Percentiles rank a stretch among this genome's conserved stretches.
These are phyloP conservation scores for Pleuronectes platessa DNA, from an alignment of 2,113 vertebrate genomes.

Conservation along the genomic window DNA sequence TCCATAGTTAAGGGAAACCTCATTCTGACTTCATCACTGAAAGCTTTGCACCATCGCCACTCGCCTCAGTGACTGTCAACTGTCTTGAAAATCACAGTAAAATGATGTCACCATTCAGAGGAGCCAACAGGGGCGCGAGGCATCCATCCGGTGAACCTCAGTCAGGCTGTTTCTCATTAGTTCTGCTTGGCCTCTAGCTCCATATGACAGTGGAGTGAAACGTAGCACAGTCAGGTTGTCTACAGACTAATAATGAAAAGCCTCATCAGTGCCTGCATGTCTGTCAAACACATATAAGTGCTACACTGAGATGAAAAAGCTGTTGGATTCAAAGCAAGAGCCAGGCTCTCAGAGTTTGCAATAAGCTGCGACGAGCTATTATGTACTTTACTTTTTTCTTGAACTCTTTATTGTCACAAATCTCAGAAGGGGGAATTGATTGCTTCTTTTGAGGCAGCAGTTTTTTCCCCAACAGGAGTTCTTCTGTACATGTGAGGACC, in stretches of 20 bases:
- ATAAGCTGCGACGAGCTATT: neutral
- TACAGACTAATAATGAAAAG: conserved; percentile 49
- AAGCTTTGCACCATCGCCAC: too few species aligned
- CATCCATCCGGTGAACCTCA: neutral
- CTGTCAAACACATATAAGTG: neutral
- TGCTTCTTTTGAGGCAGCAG: neutral
- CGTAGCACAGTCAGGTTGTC: neutral
- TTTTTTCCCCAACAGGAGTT: neutral
- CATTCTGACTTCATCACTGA: too few species aligned
- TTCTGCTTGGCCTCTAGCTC: conserved; percentile 19
- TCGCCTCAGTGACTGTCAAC: neutral
- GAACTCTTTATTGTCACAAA: too few species aligned
- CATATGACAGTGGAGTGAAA: conserved; percentile 28
- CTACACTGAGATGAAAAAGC: neutral
- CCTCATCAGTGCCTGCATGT: conserved; percentile 7
- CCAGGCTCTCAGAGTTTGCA: neutral
- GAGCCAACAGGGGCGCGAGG: conserved; percentile 8
- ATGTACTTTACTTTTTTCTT: too few species aligned
- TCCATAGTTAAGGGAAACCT: too few species aligned
- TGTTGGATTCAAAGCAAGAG: neutral
- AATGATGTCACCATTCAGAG: conserved; percentile 47
- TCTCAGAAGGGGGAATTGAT: too few species aligned
- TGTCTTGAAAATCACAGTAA: conserved; percentile 1
- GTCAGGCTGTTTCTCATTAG: conserved; percentile 58
- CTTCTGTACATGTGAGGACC: neutral